A percentile compares a stretch with the other conserved stretches of the same genome.
phyloP scores from a whole-genome alignment of 2,113 vertebrate species.

The Micronycteris hirsuta region DNA sequence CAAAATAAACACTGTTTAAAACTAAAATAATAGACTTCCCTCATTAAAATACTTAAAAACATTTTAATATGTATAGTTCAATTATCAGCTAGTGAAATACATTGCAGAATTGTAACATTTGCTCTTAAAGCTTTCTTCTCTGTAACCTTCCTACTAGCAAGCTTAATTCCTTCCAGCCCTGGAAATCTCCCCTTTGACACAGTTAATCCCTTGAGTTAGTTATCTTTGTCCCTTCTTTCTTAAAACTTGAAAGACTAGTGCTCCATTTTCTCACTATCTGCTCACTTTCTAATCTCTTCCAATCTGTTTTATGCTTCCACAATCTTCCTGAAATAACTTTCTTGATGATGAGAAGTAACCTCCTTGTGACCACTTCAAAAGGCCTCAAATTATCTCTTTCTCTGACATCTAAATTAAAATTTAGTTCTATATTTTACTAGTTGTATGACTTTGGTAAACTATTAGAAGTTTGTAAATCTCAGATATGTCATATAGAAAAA shows the following conservation, averaged over 20 bases:
- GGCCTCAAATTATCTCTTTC: background rate
- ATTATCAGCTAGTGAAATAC: background rate
- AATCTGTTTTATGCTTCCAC: background rate
- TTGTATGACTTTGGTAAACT: background rate
- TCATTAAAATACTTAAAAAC: background rate
- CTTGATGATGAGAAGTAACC: background rate
- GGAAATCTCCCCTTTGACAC: background rate
- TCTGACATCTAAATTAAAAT: background rate
- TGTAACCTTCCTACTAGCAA: background rate
- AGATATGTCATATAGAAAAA: background rate
- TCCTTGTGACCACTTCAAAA: background rate
- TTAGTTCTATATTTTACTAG: background rate
- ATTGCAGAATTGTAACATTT: background rate
- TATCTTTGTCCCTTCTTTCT: background rate
- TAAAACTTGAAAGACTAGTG: background rate
- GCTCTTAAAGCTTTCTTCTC: background rate
- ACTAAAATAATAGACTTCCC: background rate
- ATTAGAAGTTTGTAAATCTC: background rate
- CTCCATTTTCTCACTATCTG: constrained; percentile 7
- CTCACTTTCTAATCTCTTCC: constrained; percentile 12
- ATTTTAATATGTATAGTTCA: background rate
- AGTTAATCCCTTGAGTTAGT: background rate
- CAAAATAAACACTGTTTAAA: background rate
- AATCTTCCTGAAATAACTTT: background rate
- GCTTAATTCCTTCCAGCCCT: background rate